Conservation (phyloP, 2,113 vertebrate species). For the Ageneiosus marmoratus region DNA sequence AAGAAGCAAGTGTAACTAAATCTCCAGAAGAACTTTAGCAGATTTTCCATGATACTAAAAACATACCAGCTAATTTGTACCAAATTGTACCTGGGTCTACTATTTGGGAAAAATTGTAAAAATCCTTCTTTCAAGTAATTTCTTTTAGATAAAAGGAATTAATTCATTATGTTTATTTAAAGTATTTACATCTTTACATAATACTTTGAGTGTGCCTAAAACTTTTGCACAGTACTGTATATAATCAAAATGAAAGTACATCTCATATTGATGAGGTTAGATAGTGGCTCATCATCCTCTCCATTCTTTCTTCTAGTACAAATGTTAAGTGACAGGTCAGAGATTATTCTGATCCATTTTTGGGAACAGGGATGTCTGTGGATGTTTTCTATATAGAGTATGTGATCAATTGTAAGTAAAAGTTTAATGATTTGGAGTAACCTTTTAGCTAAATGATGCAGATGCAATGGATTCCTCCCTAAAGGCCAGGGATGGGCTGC, state of each 20-base stretch:
- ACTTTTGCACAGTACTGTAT: background rate
- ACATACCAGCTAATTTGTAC: too few species aligned
- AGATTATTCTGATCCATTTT: background rate
- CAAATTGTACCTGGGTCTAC: too few species aligned
- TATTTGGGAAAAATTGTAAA: too few species aligned
- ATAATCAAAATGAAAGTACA: background rate
- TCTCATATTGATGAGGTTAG: background rate
- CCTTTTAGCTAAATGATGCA: slow-evolving; percentile 13
- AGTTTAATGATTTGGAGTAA: slow-evolving; percentile 14
- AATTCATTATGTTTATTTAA: too few species aligned
- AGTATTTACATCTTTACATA: too few species aligned
- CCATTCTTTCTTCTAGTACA: background rate
- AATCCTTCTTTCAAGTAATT: too few species aligned
- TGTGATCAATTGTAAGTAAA: background rate
- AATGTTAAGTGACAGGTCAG: background rate
- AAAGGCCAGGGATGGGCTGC: background rate
- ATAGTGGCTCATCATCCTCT: background rate
- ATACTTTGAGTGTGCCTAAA: too few species aligned
- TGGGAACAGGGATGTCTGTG: background rate
- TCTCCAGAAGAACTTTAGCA: too few species aligned
- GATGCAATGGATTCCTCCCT: slow-evolving; percentile 14
- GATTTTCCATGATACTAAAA: too few species aligned
- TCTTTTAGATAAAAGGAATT: too few species aligned
- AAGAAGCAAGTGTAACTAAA: too few species aligned
- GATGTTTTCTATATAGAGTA: background rate